These are phyloP conservation scores for Drosophila lacteicornis DNA, from an alignment of 1,140 invertebrate species.

Conservation along the genomic window DNA sequence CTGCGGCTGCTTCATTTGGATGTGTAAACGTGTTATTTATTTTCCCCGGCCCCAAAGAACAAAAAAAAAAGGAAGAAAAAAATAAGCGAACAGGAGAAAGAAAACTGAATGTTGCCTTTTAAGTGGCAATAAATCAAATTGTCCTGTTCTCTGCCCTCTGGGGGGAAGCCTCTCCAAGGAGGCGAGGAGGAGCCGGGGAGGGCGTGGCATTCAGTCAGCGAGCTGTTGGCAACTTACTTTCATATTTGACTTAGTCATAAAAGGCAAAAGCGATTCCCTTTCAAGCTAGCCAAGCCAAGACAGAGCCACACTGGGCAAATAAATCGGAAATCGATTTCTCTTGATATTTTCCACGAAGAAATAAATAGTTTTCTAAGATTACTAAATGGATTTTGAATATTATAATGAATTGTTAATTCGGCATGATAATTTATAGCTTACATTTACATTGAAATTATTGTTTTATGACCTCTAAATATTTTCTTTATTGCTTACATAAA, in stretches of 20 bases:
- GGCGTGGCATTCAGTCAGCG: constrained; percentile 51
- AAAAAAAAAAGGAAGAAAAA: neutral
- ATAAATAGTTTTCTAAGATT: neutral
- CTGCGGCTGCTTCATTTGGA: constrained; percentile 73
- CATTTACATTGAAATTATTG: no score
- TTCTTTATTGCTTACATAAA: no score
- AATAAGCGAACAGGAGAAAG: constrained; percentile 22
- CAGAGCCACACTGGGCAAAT: constrained; percentile 45
- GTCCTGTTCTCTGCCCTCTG: constrained; percentile 57
- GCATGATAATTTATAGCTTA: no score
- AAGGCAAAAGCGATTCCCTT: constrained; percentile 62
- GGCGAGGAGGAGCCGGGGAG: neutral
- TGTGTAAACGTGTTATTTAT: constrained; percentile 83
- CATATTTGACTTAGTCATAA: constrained; percentile 82
- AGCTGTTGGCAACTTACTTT: constrained; percentile 67
- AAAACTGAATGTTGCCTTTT: constrained; percentile 83
- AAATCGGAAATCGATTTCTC: constrained; percentile 10
- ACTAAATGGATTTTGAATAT: no score
- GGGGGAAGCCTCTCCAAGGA: constrained; percentile 24
- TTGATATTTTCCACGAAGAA: neutral
- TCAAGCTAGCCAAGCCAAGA: constrained; percentile 32
- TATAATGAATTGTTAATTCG: no score
- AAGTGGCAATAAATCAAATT: constrained; percentile 83
- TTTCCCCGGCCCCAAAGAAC: constrained; percentile 41
- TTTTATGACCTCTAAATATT: no score